Percentiles rank a stretch among this genome's conserved stretches.
phyloP scores from a whole-genome alignment of 1,140 invertebrate species.

The Adoxophyes honmai region DNA sequence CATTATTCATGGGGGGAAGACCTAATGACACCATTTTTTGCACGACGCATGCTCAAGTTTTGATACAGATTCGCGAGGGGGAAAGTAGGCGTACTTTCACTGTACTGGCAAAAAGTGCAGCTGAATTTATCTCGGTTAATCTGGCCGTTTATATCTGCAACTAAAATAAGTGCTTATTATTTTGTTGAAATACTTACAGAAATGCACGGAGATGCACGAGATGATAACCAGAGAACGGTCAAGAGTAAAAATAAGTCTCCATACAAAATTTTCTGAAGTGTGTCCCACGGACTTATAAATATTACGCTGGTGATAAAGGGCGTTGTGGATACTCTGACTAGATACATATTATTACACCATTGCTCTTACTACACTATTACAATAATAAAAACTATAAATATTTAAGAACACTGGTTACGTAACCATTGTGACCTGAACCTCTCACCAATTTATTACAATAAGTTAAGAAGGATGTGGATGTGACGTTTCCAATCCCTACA shows the following conservation, averaged over 20 bases:
- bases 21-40: slow-evolving; percentile 63
- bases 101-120: slow-evolving; percentile 15
- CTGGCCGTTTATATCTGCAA: not conserved
- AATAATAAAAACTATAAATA: no score
- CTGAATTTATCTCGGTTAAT: slow-evolving; percentile 2
- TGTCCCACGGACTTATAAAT: no score
- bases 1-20: slow-evolving; percentile 42
- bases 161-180: not conserved
- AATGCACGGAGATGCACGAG: no score
- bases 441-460: not conserved
- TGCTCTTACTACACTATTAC: no score
- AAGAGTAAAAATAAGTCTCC: no score
- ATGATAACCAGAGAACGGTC: no score
- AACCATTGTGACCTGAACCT: not conserved
- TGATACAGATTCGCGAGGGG: slow-evolving; percentile 54
- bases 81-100: slow-evolving; percentile 44
- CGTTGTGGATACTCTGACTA: no score
- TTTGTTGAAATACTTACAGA: not conserved
- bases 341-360: no score
- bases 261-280: no score
- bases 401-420: no score
- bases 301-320: no score
- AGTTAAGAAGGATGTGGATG: slow-evolving; percentile 13
- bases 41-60: slow-evolving; percentile 33
- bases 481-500: slow-evolving; percentile 7